Evolutionary conservation across 2,113 vertebrate genomes (phyloP).

Genomic region (Cacatua alba): DNA sequence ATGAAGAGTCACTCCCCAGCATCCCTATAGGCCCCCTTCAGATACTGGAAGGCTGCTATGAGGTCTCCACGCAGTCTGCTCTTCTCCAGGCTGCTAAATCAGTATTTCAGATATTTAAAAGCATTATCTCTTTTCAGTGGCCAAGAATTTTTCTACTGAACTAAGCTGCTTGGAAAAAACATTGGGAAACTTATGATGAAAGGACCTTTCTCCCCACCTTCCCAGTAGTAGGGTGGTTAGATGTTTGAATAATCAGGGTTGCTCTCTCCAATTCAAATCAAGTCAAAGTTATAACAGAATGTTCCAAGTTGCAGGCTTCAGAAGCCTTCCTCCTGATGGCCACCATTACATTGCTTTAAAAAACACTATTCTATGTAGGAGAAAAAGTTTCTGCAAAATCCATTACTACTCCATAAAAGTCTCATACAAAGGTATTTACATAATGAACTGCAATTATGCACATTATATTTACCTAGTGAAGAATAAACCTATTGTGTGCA

Average conservation of each 20-base stretch:
- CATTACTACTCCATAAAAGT: background rate
- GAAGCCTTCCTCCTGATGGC: background rate
- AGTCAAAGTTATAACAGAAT: background rate
- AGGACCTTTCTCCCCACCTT: background rate
- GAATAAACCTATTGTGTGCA: slow-evolving; percentile 42
- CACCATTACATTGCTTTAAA: background rate
- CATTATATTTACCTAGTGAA: slow-evolving; percentile 38
- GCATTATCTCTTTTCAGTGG: background rate
- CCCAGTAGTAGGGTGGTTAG: background rate
- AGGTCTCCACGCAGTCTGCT: no score
- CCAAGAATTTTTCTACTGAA: background rate
- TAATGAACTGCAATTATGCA: slow-evolving; percentile 52
- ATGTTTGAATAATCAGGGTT: background rate
- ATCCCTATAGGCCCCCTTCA: no score
- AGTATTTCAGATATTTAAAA: background rate
- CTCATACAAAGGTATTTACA: slow-evolving; percentile 39
- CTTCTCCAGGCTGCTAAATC: background rate
- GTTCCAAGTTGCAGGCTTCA: background rate
- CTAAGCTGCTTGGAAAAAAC: background rate
- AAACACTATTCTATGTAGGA: background rate
- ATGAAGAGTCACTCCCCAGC: no score
- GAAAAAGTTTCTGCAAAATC: slow-evolving; percentile 26
- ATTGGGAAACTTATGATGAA: background rate
- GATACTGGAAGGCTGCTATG: no score
- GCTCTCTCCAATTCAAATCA: background rate